Conservation (phyloP, 2,113 vertebrate genomes). For the Bungarus multicinctus region DNA sequence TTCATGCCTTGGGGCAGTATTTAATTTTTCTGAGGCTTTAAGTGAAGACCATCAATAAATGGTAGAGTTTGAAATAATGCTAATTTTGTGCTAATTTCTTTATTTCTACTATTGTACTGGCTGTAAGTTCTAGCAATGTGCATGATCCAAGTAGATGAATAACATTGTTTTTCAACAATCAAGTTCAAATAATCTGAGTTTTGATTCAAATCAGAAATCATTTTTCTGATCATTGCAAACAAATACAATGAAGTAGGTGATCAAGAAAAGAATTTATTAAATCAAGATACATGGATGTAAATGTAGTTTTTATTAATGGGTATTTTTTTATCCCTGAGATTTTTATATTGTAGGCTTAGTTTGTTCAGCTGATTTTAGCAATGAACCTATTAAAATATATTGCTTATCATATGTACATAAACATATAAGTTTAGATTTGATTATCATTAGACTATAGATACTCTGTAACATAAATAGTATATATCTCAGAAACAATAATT, state of each 20-base stretch:
- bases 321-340: neutral
- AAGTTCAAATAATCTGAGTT: neutral
- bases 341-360: neutral
- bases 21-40: conserved; percentile 76
- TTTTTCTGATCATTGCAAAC: neutral
- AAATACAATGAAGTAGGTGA: neutral
- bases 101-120: neutral
- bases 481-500: neutral
- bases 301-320: neutral
- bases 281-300: neutral
- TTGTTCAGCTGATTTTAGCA: neutral
- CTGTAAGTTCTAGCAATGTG: neutral
- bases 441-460: neutral
- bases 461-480: neutral
- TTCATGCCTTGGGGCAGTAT: conserved; percentile 73
- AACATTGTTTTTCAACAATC: neutral
- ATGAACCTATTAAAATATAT: neutral
- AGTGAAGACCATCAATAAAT: conserved; percentile 70
- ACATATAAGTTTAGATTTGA: neutral
- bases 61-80: conserved; percentile 11
- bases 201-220: neutral
- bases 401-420: neutral
- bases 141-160: neutral
- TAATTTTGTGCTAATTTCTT: neutral
- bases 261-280: neutral